These are phyloP conservation scores for Scortum barcoo DNA, from an alignment of 2,113 vertebrate species.

Conservation along the genomic window DNA sequence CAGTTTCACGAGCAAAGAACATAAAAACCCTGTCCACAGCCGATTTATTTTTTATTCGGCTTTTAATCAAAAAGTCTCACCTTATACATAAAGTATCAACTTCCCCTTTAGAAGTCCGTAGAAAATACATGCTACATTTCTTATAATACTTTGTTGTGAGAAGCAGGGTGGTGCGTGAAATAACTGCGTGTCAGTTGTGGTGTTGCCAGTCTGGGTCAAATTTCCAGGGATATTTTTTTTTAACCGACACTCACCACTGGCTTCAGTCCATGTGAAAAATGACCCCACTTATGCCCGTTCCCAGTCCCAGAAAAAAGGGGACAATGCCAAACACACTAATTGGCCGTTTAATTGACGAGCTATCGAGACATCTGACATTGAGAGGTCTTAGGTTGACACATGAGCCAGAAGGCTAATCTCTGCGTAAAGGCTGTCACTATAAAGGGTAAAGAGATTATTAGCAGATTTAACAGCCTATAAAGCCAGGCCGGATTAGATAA, in stretches of 20 bases:
- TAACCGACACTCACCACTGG: constrained; percentile 16
- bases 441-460: constrained; percentile 66
- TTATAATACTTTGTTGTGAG: constrained; percentile 14
- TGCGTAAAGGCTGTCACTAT: constrained; percentile 36
- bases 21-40: neutral
- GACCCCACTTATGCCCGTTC: constrained; percentile 1
- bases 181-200: constrained; percentile 13
- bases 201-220: constrained; percentile 17
- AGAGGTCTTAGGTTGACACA: constrained; percentile 29
- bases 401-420: constrained; percentile 51
- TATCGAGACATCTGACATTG: constrained; percentile 38
- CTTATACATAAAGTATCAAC: neutral
- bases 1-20: neutral
- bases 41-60: neutral
- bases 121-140: neutral
- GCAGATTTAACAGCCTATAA: constrained; percentile 53
- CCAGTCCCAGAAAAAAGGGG: constrained; percentile 9
- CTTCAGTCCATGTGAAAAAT: constrained; percentile 43
- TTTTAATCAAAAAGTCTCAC: neutral
- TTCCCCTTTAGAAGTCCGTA: neutral
- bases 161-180: neutral
- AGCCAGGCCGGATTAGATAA: constrained; percentile 37
- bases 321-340: constrained; percentile 48
- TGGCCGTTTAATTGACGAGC: constrained; percentile 38
- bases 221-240: constrained; percentile 17